A percentile compares a stretch with the other conserved stretches of the same genome.
Conservation (phyloP, 53 echinoderm and acorn worm species). For the Luidia sarsii region DNA sequence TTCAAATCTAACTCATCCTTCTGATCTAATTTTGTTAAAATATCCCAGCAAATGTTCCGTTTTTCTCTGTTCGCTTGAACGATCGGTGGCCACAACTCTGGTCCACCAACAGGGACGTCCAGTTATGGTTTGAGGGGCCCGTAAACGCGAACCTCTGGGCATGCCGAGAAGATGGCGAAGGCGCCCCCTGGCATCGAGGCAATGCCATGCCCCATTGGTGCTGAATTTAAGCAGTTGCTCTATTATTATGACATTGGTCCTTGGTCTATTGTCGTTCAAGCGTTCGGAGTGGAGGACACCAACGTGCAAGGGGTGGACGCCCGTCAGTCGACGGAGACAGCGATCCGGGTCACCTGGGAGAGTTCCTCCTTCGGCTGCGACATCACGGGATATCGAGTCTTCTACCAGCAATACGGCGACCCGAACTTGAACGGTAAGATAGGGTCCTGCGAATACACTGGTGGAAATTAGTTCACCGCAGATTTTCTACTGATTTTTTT, state of each 20-base stretch:
- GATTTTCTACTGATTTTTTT: too few species aligned
- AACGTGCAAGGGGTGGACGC: conserved; percentile 56
- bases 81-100: too few species aligned
- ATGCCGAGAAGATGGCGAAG: too few species aligned
- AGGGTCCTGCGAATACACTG: not conserved
- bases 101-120: too few species aligned
- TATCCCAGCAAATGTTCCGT: too few species aligned
- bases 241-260: not conserved
- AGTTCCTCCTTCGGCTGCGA: conserved; percentile 75
- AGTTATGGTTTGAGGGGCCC: too few species aligned
- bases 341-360: conserved; percentile 67
- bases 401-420: conserved; percentile 3
- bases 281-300: conserved; percentile 27
- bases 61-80: too few species aligned
- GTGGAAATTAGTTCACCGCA: not conserved
- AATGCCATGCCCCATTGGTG: not conserved
- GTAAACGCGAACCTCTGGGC: too few species aligned
- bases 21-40: too few species aligned
- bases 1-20: too few species aligned
- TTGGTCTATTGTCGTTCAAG: conserved; percentile 18
- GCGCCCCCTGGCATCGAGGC: too few species aligned
- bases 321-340: conserved; percentile 26
- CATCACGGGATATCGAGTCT: conserved; percentile 60
- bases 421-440: conserved; percentile 13
- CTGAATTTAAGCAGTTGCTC: not conserved